Conservation (phyloP, 1,140 invertebrate genomes). For the Drosophila athabasca region DNA sequence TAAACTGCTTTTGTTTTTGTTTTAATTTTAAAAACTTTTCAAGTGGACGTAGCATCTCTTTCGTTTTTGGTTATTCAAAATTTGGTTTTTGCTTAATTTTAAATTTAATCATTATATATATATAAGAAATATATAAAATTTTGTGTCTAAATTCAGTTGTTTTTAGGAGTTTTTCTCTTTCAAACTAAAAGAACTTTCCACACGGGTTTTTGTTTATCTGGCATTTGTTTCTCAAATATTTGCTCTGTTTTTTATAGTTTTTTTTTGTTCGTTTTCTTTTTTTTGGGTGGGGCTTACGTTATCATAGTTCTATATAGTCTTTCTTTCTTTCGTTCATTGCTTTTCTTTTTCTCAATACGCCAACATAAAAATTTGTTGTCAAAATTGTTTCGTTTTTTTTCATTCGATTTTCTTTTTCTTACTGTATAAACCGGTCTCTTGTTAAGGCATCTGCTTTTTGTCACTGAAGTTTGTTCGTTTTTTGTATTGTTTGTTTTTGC, state of each 20-base stretch:
- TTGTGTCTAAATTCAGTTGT: slow-evolving; percentile 81
- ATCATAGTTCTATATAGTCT: slow-evolving; percentile 65
- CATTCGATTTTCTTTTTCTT: slow-evolving; percentile 33
- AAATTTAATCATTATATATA: slow-evolving; percentile 59
- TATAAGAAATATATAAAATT: slow-evolving; percentile 78
- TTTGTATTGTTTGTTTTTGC: slow-evolving; percentile 44
- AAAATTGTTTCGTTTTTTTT: slow-evolving; percentile 53
- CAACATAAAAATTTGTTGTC: slow-evolving; percentile 63
- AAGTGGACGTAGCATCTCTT: slow-evolving; percentile 56
- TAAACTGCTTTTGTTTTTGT: slow-evolving; percentile 51
- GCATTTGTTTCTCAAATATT: slow-evolving; percentile 41
- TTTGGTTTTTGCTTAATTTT: slow-evolving; percentile 54
- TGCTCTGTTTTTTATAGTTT: slow-evolving; percentile 25
- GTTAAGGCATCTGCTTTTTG: slow-evolving; percentile 82
- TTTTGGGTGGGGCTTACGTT: slow-evolving; percentile 77
- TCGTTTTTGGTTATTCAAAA: slow-evolving; percentile 55
- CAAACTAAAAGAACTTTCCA: slow-evolving; percentile 53
- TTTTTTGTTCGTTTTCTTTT: slow-evolving; percentile 12
- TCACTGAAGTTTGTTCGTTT: slow-evolving; percentile 69
- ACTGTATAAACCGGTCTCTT: slow-evolving; percentile 76
- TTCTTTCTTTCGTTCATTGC: slow-evolving; percentile 48
- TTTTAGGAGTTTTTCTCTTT: slow-evolving; percentile 74
- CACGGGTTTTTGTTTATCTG: slow-evolving; percentile 1
- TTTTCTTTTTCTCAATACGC: slow-evolving; percentile 36
- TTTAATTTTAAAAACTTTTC: slow-evolving; percentile 64